A percentile compares a stretch with the other conserved stretches of the same genome.
phyloP scores from a whole-genome alignment of 37 sponge, comb jelly and placozoan species.

The Mnemiopsis leidyi region DNA sequence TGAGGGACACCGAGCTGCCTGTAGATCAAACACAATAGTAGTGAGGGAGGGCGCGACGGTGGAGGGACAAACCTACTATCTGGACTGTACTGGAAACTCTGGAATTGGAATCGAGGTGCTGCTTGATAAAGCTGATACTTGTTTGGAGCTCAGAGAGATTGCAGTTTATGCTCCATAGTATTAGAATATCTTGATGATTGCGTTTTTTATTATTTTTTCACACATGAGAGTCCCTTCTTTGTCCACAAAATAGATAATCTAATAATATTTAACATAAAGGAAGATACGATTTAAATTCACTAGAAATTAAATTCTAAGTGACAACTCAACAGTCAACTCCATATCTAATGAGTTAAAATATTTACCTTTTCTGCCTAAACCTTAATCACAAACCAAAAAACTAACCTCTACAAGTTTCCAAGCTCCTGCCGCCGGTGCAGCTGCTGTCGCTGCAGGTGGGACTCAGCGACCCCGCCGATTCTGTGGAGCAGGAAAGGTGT shows the following conservation, averaged over 20 bases:
- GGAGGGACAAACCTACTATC: neutral
- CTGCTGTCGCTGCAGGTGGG: constrained; percentile 33
- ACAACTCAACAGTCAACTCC: too few relatives aligned
- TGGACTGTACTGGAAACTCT: neutral
- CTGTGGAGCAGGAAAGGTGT: constrained; percentile 52
- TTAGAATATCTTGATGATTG: too few relatives aligned
- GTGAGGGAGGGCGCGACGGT: neutral
- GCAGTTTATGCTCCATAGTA: neutral
- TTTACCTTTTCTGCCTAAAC: too few relatives aligned
- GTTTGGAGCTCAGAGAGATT: neutral
- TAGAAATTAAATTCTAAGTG: too few relatives aligned
- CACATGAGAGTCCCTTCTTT: too few relatives aligned
- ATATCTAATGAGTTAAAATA: too few relatives aligned
- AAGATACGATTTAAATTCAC: too few relatives aligned
- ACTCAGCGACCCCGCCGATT: constrained; percentile 27
- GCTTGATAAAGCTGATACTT: neutral
- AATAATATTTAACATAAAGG: too few relatives aligned
- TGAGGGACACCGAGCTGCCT: neutral
- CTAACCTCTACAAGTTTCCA: neutral
- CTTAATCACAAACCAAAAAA: neutral
- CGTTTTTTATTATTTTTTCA: too few relatives aligned
- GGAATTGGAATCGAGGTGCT: neutral
- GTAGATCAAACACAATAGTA: neutral
- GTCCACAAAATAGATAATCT: too few relatives aligned
- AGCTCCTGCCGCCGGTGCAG: neutral